These are phyloP conservation scores for Pyralis farinalis DNA, from an alignment of 2,888 invertebrate species.

Conservation along the genomic window DNA sequence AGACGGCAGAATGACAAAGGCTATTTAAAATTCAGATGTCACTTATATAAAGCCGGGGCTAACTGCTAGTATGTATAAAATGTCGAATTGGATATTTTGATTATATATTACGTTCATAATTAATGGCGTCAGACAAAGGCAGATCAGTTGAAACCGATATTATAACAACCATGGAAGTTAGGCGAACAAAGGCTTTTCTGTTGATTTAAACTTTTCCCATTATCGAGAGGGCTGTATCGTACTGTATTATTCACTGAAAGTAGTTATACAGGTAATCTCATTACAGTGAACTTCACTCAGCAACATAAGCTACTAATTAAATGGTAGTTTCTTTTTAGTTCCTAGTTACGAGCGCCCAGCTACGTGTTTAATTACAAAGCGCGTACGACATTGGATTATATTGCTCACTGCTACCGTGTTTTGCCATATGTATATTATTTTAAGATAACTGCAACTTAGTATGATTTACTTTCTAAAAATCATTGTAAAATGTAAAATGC, in stretches of 20 bases:
- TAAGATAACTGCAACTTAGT: no score
- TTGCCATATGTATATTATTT: no score
- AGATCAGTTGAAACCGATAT: constrained; percentile 25
- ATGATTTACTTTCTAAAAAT: no score
- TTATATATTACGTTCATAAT: constrained; percentile 13
- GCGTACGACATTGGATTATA: background rate
- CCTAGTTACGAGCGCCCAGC: constrained; percentile 5
- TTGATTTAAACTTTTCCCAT: constrained; percentile 42
- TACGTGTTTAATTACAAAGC: background rate
- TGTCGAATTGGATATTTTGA: background rate
- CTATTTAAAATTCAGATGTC: no score
- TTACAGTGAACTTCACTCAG: constrained; percentile 15
- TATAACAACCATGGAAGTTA: constrained; percentile 16
- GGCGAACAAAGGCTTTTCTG: constrained; percentile 27
- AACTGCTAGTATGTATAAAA: no score
- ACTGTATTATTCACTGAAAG: constrained; percentile 13
- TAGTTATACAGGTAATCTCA: constrained; percentile 16
- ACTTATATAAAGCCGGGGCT: no score
- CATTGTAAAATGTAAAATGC: no score
- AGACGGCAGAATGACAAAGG: no score
- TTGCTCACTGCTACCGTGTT: background rate
- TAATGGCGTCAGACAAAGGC: constrained; percentile 13
- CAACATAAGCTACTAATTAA: constrained; percentile 14
- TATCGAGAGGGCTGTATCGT: constrained; percentile 25
- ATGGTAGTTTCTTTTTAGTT: constrained; percentile 18